These are phyloP conservation scores for Volucella inflata DNA, from an alignment of 2,888 invertebrate species.

Conservation along the genomic window DNA sequence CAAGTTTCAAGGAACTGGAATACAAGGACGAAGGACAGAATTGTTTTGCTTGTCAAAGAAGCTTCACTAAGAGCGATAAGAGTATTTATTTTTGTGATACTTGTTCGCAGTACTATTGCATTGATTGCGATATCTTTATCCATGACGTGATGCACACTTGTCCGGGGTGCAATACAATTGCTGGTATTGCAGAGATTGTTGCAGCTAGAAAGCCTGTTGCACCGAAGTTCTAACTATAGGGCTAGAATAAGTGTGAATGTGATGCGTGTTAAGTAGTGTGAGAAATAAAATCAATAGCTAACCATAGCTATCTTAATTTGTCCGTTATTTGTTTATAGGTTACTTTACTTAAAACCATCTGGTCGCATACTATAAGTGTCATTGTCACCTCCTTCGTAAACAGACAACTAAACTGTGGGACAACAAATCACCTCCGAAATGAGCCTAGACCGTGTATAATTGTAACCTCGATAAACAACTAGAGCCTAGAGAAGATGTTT, in stretches of 20 bases:
- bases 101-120: constrained; percentile 93
- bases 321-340: too few species aligned
- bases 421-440: too few species aligned
- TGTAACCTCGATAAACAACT: too few species aligned
- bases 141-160: constrained; percentile 97
- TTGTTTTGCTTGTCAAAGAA: constrained; percentile 91
- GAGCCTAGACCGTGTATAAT: too few species aligned
- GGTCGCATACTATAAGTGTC: too few species aligned
- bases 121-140: constrained; percentile 97
- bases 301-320: too few species aligned
- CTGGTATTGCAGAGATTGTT: constrained; percentile 80
- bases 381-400: too few species aligned
- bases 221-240: constrained; percentile 61
- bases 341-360: too few species aligned
- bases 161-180: constrained; percentile 95
- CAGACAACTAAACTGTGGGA: too few species aligned
- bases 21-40: constrained; percentile 85
- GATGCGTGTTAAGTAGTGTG: not conserved
- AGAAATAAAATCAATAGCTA: not conserved
- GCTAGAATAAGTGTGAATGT: not conserved
- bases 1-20: constrained; percentile 90
- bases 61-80: constrained; percentile 87
- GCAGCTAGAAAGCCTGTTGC: constrained; percentile 80
- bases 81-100: constrained; percentile 92
- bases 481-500: too few species aligned